Conservation (phyloP, 2,797 vertebrate genomes). For the Chanos chanos region DNA sequence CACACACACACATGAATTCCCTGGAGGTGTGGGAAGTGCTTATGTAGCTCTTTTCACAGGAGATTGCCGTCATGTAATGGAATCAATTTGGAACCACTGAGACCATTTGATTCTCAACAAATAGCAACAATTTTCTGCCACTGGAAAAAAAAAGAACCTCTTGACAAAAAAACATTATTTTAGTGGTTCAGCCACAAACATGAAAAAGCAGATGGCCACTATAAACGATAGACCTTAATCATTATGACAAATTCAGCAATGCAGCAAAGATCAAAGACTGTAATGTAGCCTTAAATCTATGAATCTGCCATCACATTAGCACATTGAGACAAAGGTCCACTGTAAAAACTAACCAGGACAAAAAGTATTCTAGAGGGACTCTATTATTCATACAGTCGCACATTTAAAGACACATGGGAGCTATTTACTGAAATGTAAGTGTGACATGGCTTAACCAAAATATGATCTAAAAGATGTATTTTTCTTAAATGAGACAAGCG, state of each 20-base stretch:
- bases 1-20: background rate
- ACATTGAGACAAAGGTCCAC: too few species aligned
- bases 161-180: constrained; percentile 17
- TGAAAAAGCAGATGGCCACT: constrained; percentile 4
- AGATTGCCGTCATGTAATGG: constrained; percentile 45
- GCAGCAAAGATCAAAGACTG: constrained; percentile 8
- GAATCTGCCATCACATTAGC: too few species aligned
- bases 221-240: constrained; percentile 31
- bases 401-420: too few species aligned
- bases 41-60: constrained; percentile 39
- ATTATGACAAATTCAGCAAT: constrained; percentile 42
- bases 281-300: constrained; percentile 7
- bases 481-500: too few species aligned
- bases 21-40: constrained; percentile 26
- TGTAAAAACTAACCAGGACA: too few species aligned
- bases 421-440: too few species aligned
- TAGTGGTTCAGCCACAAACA: constrained; percentile 13
- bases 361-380: too few species aligned
- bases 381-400: too few species aligned
- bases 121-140: constrained; percentile 25
- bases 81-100: constrained; percentile 38
- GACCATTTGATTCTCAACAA: constrained; percentile 38
- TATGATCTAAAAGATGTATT: too few species aligned
- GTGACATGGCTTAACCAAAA: too few species aligned
- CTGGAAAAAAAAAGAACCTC: constrained; percentile 5